Evolutionary conservation across 1,140 invertebrate species (phyloP).

Genomic region (Drosophila trapezifrons): DNA sequence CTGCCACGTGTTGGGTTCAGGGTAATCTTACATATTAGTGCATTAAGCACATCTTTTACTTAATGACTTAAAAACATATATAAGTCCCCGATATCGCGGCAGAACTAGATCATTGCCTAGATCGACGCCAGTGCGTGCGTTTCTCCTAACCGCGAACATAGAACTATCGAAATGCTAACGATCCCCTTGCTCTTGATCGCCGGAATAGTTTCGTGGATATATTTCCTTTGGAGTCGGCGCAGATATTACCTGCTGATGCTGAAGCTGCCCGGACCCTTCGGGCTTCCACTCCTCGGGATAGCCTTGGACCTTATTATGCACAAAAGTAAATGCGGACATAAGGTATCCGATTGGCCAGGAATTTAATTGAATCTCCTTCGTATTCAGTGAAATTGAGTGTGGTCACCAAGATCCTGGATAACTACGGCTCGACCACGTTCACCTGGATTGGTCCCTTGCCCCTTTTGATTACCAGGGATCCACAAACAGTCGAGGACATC

Average conservation of each 20-base stretch:
- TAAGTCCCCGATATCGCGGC: background rate
- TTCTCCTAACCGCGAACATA: background rate
- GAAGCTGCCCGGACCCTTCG: conserved; percentile 56
- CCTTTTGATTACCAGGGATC: conserved; percentile 47
- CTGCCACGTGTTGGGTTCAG: background rate
- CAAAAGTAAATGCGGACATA: conserved; percentile 18
- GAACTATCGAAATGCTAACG: conserved; percentile 11
- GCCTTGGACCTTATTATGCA: background rate
- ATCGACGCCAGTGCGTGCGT: background rate
- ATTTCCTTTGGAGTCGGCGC: conserved; percentile 69
- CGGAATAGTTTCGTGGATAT: conserved; percentile 45
- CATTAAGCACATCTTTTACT: background rate
- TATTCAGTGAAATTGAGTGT: background rate
- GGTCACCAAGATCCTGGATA: background rate
- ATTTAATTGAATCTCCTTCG: background rate
- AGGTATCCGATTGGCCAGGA: fast-evolving
- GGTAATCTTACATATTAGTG: background rate
- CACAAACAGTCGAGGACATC: conserved; percentile 48
- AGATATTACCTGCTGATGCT: conserved; percentile 53
- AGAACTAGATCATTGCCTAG: background rate
- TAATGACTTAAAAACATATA: conserved; percentile 1
- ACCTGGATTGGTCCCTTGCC: conserved; percentile 59
- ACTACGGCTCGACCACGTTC: conserved; percentile 43
- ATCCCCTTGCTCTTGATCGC: conserved; percentile 3
- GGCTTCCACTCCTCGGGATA: conserved; percentile 58